Evolutionary conservation across 2,113 vertebrate genomes (phyloP).

Genomic region (Phalacrocorax aristotelis): DNA sequence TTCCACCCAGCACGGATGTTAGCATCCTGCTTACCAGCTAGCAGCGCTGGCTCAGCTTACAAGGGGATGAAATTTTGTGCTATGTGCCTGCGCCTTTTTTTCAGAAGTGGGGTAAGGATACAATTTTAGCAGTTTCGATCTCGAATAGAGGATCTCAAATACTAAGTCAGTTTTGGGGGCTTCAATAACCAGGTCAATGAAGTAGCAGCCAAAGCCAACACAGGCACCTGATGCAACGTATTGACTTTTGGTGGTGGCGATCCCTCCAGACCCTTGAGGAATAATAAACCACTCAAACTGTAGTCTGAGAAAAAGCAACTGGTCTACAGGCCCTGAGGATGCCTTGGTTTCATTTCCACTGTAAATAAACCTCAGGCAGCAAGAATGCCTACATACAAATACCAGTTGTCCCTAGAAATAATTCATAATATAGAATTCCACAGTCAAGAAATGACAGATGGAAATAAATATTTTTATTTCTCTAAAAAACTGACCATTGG

Average conservation of each 20-base stretch:
- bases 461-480: conserved; percentile 52
- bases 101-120: not conserved
- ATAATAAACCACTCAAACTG: conserved; percentile 66
- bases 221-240: conserved; percentile 9
- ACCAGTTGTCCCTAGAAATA: conserved; percentile 54
- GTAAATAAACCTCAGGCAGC: conserved; percentile 71
- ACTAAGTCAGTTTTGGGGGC: not conserved
- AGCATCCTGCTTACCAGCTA: not conserved
- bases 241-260: conserved; percentile 54
- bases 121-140: not conserved
- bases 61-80: not conserved
- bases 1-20: not conserved
- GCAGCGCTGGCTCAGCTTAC: not conserved
- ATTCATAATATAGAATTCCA: conserved; percentile 36
- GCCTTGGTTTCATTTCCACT: conserved; percentile 71
- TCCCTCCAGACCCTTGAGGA: conserved; percentile 59
- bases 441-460: conserved; percentile 47
- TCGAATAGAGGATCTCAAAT: not conserved
- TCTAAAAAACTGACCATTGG: conserved; percentile 9
- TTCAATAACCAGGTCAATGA: conserved; percentile 2
- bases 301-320: conserved; percentile 61
- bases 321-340: conserved; percentile 51
- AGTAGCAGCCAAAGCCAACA: conserved; percentile 56
- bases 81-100: not conserved
- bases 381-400: conserved; percentile 64